Conservation (phyloP, 1,140 invertebrate species). For the Sycophila sp. region DNA sequence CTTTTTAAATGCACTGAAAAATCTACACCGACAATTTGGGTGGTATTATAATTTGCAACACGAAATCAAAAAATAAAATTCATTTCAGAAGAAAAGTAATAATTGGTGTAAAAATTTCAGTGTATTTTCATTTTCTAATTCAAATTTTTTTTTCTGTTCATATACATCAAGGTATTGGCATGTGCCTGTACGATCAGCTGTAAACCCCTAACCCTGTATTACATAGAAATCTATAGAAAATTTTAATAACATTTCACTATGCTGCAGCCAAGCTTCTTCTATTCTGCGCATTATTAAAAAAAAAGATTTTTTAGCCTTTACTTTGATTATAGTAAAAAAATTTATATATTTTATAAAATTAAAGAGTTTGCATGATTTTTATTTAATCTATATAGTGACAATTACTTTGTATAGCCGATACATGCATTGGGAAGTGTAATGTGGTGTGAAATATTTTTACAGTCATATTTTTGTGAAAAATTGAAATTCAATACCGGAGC, state of each 20-base stretch:
- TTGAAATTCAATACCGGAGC: no score
- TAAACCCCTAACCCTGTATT: background rate
- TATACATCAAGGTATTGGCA: background rate
- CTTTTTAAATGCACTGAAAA: background rate
- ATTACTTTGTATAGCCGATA: background rate
- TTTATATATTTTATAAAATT: background rate
- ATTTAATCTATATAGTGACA: background rate
- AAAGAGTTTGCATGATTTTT: background rate
- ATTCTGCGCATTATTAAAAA: conserved; percentile 1
- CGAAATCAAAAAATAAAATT: no score
- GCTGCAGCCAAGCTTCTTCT: conserved; percentile 15
- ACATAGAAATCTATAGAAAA: no score
- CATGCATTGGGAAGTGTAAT: no score
- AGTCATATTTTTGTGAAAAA: no score
- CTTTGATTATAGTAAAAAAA: background rate
- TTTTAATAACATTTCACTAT: background rate
- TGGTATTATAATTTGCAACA: no score
- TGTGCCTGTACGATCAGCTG: background rate
- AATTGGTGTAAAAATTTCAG: no score
- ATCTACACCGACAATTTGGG: no score
- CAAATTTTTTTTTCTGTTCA: background rate
- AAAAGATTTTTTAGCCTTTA: background rate
- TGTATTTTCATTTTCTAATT: conserved; percentile 9
- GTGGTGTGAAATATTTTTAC: background rate
- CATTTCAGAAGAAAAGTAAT: no score